Conservation (phyloP, 2,888 invertebrate genomes). For the Argyra leucocephala region DNA sequence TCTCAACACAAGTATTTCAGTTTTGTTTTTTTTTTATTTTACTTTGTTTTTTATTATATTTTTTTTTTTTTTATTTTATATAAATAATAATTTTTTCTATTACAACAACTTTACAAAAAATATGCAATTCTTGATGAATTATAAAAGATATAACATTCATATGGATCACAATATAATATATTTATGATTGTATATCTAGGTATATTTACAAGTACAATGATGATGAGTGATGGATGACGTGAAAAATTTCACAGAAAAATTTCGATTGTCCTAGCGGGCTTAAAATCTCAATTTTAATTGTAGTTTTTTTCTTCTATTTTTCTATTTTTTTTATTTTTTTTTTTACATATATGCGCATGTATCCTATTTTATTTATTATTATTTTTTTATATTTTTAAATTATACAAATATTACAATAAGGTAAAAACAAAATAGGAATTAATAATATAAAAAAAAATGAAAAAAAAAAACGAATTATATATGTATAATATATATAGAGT, state of each 20-base stretch:
- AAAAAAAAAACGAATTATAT: neutral
- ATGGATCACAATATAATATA: neutral
- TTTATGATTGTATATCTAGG: neutral
- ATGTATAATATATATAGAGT: neutral
- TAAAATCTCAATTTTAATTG: conserved; percentile 6
- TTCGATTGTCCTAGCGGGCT: conserved; percentile 6
- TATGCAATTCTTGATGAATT: neutral
- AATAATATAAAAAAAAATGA: neutral
- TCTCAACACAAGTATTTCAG: neutral
- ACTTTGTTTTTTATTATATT: neutral
- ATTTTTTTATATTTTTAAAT: neutral
- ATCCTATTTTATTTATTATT: neutral
- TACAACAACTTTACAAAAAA: neutral
- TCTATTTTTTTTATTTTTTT: neutral
- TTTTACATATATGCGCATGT: neutral
- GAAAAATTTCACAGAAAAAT: conserved; percentile 1
- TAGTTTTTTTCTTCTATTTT: neutral
- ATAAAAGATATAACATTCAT: neutral
- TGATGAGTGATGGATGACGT: conserved; percentile 4
- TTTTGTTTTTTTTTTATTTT: neutral
- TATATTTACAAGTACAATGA: neutral
- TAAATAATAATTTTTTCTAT: neutral
- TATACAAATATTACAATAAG: conserved; percentile 6
- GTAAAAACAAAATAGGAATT: too few species aligned
- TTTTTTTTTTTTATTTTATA: neutral